phyloP scores from a whole-genome alignment of 1,140 invertebrate species.

The Scaptomyza hsui region DNA sequence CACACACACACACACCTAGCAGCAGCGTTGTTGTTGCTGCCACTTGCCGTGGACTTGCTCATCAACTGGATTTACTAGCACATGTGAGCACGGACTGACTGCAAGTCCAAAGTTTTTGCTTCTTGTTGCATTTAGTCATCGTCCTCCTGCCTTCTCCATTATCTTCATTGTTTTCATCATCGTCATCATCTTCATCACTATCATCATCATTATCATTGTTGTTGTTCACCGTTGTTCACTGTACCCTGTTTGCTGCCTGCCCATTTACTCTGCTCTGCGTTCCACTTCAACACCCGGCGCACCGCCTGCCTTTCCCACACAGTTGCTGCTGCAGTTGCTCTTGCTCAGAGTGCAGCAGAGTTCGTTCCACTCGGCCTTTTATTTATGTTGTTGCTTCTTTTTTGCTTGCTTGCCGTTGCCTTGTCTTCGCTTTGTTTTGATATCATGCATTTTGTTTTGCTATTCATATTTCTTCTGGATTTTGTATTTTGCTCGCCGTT shows the following conservation, averaged over 20 bases:
- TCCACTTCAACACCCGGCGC: conserved; percentile 75
- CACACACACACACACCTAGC: conserved; percentile 20
- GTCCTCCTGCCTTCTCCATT: conserved; percentile 21
- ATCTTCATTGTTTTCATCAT: neutral
- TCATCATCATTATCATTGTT: neutral
- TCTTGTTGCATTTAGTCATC: conserved; percentile 76
- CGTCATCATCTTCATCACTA: conserved; percentile 4
- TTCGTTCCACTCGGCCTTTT: conserved; percentile 71
- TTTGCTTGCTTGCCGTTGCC: conserved; percentile 15
- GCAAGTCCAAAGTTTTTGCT: conserved; percentile 68
- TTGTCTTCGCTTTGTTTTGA: conserved; percentile 68
- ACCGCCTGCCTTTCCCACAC: conserved; percentile 65
- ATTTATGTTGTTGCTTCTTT: conserved; percentile 34
- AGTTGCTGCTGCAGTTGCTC: conserved; percentile 12
- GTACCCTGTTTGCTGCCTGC: conserved; percentile 30
- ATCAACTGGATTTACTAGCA: conserved; percentile 69
- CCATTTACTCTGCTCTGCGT: conserved; percentile 63
- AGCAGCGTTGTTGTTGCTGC: conserved; percentile 41
- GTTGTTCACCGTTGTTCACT: conserved; percentile 16
- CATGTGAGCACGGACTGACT: conserved; percentile 42
- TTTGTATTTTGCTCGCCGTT: conserved; percentile 80
- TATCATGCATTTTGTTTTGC: conserved; percentile 78
- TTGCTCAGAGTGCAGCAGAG: conserved; percentile 72
- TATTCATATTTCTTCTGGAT: conserved; percentile 79
- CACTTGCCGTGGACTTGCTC: conserved; percentile 78